Conservation (phyloP, 2,113 vertebrate genomes). For the Galeopterus variegatus region DNA sequence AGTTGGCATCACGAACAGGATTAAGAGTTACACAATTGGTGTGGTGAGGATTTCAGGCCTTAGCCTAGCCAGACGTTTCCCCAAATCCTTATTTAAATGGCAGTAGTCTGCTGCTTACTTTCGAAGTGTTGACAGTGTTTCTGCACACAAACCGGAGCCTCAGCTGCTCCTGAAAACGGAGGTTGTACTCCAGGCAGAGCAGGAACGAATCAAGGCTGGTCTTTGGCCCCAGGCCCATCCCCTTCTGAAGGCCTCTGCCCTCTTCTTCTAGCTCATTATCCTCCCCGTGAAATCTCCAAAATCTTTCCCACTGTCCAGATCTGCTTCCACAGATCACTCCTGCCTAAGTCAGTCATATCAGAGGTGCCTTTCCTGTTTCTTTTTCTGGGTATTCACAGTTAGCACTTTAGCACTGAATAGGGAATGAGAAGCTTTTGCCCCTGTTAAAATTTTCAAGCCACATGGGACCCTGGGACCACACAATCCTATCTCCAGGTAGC, state of each 20-base stretch:
- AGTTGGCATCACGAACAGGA: too few relatives aligned
- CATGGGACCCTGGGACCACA: too few relatives aligned
- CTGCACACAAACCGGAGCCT: background rate
- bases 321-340: background rate
- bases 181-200: background rate
- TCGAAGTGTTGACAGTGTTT: background rate
- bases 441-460: background rate
- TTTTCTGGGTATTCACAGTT: background rate
- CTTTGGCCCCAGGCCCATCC: background rate
- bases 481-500: background rate
- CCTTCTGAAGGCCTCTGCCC: background rate
- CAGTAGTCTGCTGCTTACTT: background rate
- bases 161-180: background rate
- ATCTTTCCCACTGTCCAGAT: background rate
- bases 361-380: fast-evolving
- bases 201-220: background rate
- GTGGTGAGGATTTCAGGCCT: too few relatives aligned
- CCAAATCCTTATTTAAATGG: background rate
- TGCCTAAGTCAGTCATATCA: background rate
- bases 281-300: background rate
- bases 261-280: background rate
- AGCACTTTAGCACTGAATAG: background rate
- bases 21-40: too few relatives aligned
- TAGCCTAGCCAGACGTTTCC: background rate
- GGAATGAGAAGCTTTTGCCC: background rate